Percentiles rank a stretch among this genome's conserved stretches.
Conservation (phyloP, 2,888 invertebrate species). For the Ophion slaviceki region DNA sequence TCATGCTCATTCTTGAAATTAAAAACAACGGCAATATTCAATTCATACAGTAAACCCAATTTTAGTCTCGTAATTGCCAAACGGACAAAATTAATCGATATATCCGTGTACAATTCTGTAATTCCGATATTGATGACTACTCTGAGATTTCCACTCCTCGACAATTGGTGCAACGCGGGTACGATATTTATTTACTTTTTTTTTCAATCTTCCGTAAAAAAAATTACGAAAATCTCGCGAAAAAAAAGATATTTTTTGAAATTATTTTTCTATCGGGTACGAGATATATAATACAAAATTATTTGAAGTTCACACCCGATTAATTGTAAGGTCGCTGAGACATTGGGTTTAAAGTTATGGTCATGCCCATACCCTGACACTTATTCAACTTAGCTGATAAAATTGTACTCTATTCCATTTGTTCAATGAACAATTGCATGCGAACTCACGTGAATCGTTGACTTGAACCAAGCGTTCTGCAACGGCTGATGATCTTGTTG, state of each 20-base stretch:
- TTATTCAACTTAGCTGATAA: constrained; percentile 55
- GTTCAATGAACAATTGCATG: constrained; percentile 66
- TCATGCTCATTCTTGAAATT: constrained; percentile 30
- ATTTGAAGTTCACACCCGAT: constrained; percentile 52
- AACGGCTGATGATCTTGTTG: background rate
- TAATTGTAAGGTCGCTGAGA: constrained; percentile 82
- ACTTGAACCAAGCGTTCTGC: constrained; percentile 29
- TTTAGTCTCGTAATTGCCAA: constrained; percentile 32
- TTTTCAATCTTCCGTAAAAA: constrained; percentile 11
- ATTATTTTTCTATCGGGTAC: background rate
- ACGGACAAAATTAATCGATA: constrained; percentile 43
- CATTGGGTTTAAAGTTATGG: constrained; percentile 81
- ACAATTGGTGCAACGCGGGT: constrained; percentile 64
- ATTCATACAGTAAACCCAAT: constrained; percentile 26
- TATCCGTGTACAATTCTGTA: constrained; percentile 5
- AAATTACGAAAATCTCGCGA: background rate
- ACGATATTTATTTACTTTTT: constrained; percentile 41
- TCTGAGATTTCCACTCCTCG: constrained; percentile 12
- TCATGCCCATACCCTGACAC: constrained; percentile 82
- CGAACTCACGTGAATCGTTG: constrained; percentile 51
- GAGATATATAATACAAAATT: constrained; percentile 29
- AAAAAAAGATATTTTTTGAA: constrained; percentile 30
- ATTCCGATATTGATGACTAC: background rate
- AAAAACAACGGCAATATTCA: background rate
- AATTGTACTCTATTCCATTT: constrained; percentile 57